These are phyloP conservation scores for Drosophila kanekoi DNA, from an alignment of 2,888 invertebrate genomes.

Conservation along the genomic window DNA sequence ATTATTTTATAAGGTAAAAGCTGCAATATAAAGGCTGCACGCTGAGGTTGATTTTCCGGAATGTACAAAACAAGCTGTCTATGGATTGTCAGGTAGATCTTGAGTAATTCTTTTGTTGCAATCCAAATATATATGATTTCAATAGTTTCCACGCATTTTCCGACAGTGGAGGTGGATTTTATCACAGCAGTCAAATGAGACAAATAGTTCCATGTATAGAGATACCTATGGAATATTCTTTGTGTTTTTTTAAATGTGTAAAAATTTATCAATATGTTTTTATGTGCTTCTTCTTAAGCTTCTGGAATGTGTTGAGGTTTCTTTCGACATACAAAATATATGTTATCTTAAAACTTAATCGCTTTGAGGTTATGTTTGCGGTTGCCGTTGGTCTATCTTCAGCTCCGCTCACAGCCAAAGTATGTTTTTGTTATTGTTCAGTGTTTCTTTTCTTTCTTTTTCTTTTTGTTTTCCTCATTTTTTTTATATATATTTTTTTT, in stretches of 20 bases:
- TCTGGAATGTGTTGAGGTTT: slow-evolving; percentile 34
- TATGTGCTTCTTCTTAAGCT: slow-evolving; percentile 14
- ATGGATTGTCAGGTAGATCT: no score
- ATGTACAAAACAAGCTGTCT: no score
- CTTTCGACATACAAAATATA: slow-evolving; percentile 40
- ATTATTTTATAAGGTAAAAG: no score
- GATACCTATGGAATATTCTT: no score
- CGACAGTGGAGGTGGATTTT: no score
- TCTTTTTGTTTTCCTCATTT: slow-evolving; percentile 50
- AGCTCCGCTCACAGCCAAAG: slow-evolving; percentile 40
- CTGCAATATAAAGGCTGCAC: no score
- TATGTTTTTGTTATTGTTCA: slow-evolving; percentile 48
- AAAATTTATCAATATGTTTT: slow-evolving; percentile 17
- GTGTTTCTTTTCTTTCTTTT: slow-evolving; percentile 26
- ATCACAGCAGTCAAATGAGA: no score
- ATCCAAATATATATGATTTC: no score
- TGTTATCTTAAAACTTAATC: slow-evolving; percentile 71
- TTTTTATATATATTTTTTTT: slow-evolving; percentile 29
- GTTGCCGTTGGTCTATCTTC: slow-evolving; percentile 47
- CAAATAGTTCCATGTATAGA: no score
- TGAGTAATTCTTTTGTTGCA: no score
- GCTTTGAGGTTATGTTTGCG: slow-evolving; percentile 63
- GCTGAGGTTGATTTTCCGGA: no score
- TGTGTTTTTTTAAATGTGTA: not conserved
- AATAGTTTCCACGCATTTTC: no score